Evolutionary conservation across 1,140 invertebrate species (phyloP), one percentile per base, ranked within the genome.

Genomic region (Spodoptera frugiperda): DNA sequence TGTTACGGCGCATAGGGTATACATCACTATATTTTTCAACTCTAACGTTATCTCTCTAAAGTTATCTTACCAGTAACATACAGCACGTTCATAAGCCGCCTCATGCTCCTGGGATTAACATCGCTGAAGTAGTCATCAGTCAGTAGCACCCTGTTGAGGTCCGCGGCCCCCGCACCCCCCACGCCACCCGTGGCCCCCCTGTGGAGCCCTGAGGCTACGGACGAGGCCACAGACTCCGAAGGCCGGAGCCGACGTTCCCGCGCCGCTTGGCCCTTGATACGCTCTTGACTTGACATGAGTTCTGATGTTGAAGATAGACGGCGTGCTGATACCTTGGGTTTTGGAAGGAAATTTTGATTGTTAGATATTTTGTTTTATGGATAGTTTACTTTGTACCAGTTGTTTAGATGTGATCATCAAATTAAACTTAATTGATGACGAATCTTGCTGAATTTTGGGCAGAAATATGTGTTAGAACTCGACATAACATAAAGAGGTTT

Each of bases 61-160:
- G 5, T 3, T 25, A 30, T 72, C 86, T 85, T 91, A 98, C 98
- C 98, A 77, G 98, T 99, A 17, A 99, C 97, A 86, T 99, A 99
- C 54, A 99, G 97, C 78, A 99, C 99, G 93, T 99, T 99, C 97
- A 99, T 98, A 9, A 99, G 95, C 68, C 99, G 95, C 70, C 98
- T 95, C 98, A 99, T 99, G 84, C 98, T 99, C 51, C 98, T 95
- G 0, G 99, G 99, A 95, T 99, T 99, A 33, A 99, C 98, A 93
- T 99, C 99, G 85, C 97, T 98, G 85, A 99, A 99, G 94, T 99
- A 99, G 93, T 99, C 98, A 89, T 99, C 98, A 1, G 98, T 98
- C 0, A 99, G 95, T 54, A 99, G 94, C 94, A 98, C 98, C 83
- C 98, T 82, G 61, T 86, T 84, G 0, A 93, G 83, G 81, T 93